A percentile compares a stretch with the other conserved stretches of the same genome.
Conservation (phyloP, 2,888 invertebrate genomes). For the Eutolmus rufibarbis region DNA sequence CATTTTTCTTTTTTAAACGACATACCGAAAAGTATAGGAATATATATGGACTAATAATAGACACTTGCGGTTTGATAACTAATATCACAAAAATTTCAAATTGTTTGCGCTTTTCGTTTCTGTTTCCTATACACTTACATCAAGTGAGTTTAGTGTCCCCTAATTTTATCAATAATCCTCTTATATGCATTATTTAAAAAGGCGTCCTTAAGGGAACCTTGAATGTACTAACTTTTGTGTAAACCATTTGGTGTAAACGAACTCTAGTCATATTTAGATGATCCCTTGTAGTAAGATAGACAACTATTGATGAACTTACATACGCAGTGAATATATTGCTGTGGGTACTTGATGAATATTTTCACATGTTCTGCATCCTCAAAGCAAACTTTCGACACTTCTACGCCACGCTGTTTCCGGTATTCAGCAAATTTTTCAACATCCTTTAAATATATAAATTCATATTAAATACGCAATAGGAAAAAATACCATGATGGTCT, state of each 20-base stretch:
- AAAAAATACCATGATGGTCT: too few species aligned
- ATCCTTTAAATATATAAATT: conserved; percentile 62
- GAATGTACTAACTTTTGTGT: neutral
- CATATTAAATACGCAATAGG: conserved; percentile 22
- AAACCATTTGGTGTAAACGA: neutral
- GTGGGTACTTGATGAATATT: conserved; percentile 71
- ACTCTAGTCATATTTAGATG: conserved; percentile 30
- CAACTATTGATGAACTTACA: conserved; percentile 70
- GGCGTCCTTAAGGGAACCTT: conserved; percentile 18
- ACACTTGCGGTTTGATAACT: conserved; percentile 19
- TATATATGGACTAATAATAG: conserved; percentile 11
- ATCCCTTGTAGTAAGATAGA: conserved; percentile 55
- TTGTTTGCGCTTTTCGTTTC: neutral
- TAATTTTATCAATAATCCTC: neutral
- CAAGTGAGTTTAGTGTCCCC: neutral
- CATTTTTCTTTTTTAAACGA: neutral
- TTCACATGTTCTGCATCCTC: conserved; percentile 79
- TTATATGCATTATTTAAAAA: neutral
- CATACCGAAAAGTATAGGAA: neutral
- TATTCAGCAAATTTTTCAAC: conserved; percentile 72
- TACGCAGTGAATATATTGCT: conserved; percentile 69
- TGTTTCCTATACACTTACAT: neutral
- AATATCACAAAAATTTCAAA: conserved; percentile 30
- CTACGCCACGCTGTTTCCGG: conserved; percentile 68
- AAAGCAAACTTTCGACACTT: conserved; percentile 70